Evolutionary conservation across 2,113 vertebrate species (phyloP).

Genomic region (Grus americana): DNA sequence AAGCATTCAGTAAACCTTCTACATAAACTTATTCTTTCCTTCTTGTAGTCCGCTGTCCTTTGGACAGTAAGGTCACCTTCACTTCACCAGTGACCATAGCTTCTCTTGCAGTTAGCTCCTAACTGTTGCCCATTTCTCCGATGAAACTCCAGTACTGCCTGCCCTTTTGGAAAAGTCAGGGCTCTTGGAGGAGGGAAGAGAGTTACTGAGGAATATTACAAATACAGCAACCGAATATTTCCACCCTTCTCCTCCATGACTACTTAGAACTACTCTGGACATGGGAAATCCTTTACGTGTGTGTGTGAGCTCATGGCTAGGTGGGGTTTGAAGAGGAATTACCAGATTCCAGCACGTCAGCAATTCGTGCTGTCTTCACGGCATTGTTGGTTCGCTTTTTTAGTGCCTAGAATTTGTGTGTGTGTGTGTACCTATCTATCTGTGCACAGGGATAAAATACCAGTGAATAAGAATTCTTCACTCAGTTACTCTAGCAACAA

Average conservation of each 20-base stretch:
- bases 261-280: background rate
- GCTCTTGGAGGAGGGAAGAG: background rate
- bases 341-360: background rate
- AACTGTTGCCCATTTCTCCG: background rate
- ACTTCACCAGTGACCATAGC: background rate
- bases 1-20: background rate
- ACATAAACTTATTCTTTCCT: background rate
- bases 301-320: background rate
- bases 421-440: too few species aligned
- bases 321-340: background rate
- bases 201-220: background rate
- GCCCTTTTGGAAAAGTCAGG: background rate
- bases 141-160: background rate
- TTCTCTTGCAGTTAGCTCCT: background rate
- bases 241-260: background rate
- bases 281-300: background rate
- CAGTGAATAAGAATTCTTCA: background rate
- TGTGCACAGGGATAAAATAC: background rate
- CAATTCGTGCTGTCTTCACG: background rate
- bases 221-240: background rate
- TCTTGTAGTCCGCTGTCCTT: fast-evolving
- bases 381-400: background rate
- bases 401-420: background rate
- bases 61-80: background rate
- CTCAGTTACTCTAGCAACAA: background rate